Evolutionary conservation across 2,888 invertebrate species (phyloP), one percentile per base, ranked within the genome.

Genomic region (Drosophila yooni): DNA sequence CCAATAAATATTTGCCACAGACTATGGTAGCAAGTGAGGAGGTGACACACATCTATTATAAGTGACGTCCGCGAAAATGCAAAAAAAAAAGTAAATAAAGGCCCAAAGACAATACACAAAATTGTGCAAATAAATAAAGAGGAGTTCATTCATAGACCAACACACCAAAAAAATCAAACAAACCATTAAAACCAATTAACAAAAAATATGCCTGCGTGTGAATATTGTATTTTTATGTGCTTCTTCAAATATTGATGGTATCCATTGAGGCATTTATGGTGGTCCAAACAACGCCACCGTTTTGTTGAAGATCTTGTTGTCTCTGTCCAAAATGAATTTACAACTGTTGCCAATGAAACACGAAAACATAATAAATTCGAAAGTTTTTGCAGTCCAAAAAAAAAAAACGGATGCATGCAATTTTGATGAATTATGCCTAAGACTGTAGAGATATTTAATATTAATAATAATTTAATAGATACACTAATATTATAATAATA

Each of bases 1-100:
- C 33, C 46, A 46, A 63, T 57, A 79, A 83, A 89, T 86, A 86
- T 90, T 90, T 86, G 70, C 67, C n/a, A 51, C 15, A 69, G 50
- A 61, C 48, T 71, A 11, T 67, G 74, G 88, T 71, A 67, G 79
- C 69, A 38, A 36, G 53, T 34, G 43, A 15, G 46, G 29, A 63
- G 50, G 76, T 54, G 54, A 56, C 40, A 81, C 68, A 15, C 46
- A 25, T 15, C 21, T 43, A 67, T 78, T 82, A 84, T 54, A 69
- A 83, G 86, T 88, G 83, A 77, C 83, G 83, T 79, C 72, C 57
- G 27, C 71, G 2, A 46, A 43, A 75, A 72, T 59, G 50, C 67
- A 65, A 65, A 82, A 79, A 13, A n/a, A 21, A 1, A 33, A 3
- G 33, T 15, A 46, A 25, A 81, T 34, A 52, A 56, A 56, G 25